Evolutionary conservation across 2,888 invertebrate species (phyloP), one percentile per base, ranked within the genome.

Genomic region (Oligia strigilis): DNA sequence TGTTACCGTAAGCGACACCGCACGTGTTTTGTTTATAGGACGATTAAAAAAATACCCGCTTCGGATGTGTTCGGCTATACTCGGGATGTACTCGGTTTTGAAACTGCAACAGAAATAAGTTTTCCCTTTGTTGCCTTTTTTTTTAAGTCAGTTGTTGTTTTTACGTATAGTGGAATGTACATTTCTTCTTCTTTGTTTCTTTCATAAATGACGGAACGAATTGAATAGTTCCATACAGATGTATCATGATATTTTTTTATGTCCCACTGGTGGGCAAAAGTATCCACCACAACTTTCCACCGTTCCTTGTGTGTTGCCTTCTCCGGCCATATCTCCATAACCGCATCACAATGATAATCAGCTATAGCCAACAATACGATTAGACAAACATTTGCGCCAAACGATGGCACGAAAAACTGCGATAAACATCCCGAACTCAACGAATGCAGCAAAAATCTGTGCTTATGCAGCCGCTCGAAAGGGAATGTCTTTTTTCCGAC

Each of bases 401-500:
- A 19, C 8, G 8, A 52, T 70, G 8, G 4, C 43, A 43, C 14
- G 0, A 65, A 11, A 4, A 52, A 29, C n/a, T 64, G 29, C 14
- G 29, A 29, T 65, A 64, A 55, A 55, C 17, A 77, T 55, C 14
- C 17, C 36, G 13, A 46, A 19, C 43, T 77, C 19, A 6, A 65
- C 3, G 5, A 77, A 65, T 46, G 23, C 55, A 76, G 17, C 1
- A 52, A 29, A 78, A 67, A 43, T 65, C 52, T 78, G 8, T 17
- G 13, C 6, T 36, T 52, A 78, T 43, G 46, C 77, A 46, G 2
- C 36, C 4, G 13, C 66, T 55, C 2, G 19, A 70, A 64, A 78
- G 40, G 14, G 13, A 69, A 77, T 58, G 40, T 43, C 19, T 75
- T 75, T 75, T 81, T 69, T 55, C 62, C 49, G 2, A 67, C 55